Evolutionary conservation across 2,888 invertebrate species (phyloP), one percentile per base, ranked within the genome.

Genomic region (Leptura quadrifasciata): DNA sequence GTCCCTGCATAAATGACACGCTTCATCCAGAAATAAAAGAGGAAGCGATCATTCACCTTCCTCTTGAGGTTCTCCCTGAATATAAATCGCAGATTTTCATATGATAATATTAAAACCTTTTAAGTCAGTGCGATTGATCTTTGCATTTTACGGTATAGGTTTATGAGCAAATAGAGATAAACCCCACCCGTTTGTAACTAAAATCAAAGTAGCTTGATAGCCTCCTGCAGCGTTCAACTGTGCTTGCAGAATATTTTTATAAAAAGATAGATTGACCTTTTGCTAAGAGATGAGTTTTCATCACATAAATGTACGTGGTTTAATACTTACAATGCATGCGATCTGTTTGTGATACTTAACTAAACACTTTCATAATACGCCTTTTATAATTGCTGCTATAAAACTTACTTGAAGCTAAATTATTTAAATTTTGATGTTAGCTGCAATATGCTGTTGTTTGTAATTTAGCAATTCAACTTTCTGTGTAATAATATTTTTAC

Each of bases 21-120:
- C 47, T 47, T 2, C 5, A 6, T 47, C 5, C n/a, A n/a, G 47
- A 47, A 47, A 47, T 47, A 47, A 47, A 47, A 47, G 47, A 47
- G 47, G n/a, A 47, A n/a, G 2, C 10, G 0, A 39, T 39, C 39
- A 5, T 47, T 47, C 47, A 47, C 47, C 47, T 47, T 47, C 47
- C 47, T n/a, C 47, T 47, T 47, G 47, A 47, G 47, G 5, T 47
- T 47, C 17, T 60, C 31, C 24, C 17, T 57, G 64, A 63, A 75
- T 75, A 70, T 75, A 65, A 39, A 71, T 65, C 24, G 60, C 58
- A 70, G 70, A 75, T 70, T 70, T 70, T 52, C 57, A 35, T 63
- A 57, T 18, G 70, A 75, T 69, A 64, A 74, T 75, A 75, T 65
- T 47, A 70, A 58, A 70, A 70, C 64, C 70, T 71, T 75, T 65